Conservation (phyloP, 2,888 invertebrate species). For the Melanostoma mellinum region DNA sequence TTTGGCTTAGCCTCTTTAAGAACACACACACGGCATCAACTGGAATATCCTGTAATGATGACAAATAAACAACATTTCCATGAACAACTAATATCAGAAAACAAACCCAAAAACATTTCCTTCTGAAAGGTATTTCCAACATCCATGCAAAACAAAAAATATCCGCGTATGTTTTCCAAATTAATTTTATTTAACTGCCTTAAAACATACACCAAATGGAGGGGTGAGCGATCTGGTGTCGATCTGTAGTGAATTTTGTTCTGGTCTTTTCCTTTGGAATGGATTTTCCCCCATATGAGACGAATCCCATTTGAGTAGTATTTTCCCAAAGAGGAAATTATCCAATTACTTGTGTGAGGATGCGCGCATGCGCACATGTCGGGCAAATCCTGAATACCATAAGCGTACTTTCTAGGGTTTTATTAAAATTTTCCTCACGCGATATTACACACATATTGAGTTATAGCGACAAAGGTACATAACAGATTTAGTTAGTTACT, state of each 20-base stretch:
- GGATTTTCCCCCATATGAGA: slow-evolving; percentile 64
- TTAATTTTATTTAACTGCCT: slow-evolving; percentile 65
- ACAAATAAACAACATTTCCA: slow-evolving; percentile 38
- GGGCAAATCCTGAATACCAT: slow-evolving; percentile 58
- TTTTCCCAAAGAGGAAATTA: slow-evolving; percentile 58
- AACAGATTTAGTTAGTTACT: slow-evolving; percentile 5
- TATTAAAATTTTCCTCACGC: slow-evolving; percentile 62
- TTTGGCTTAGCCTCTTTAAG: slow-evolving; percentile 42
- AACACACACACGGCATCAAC: slow-evolving; percentile 7
- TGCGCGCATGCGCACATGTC: slow-evolving; percentile 60
- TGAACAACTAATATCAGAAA: neutral
- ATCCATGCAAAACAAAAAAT: neutral
- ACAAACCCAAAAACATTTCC: slow-evolving; percentile 61
- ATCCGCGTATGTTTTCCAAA: slow-evolving; percentile 62
- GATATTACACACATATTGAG: slow-evolving; percentile 58
- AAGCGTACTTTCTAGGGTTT: slow-evolving; percentile 67
- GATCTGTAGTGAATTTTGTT: neutral
- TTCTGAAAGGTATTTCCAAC: slow-evolving; percentile 63
- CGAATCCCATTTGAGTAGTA: slow-evolving; percentile 38
- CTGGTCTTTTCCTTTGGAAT: slow-evolving; percentile 58
- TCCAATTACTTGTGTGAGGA: slow-evolving; percentile 46
- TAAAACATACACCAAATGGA: slow-evolving; percentile 25
- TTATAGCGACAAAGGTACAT: neutral
- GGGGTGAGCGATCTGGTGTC: slow-evolving; percentile 46
- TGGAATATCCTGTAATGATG: slow-evolving; percentile 38